Evolutionary conservation across 2,888 invertebrate species (phyloP).

Genomic region (Dorcus parallelipipedus): DNA sequence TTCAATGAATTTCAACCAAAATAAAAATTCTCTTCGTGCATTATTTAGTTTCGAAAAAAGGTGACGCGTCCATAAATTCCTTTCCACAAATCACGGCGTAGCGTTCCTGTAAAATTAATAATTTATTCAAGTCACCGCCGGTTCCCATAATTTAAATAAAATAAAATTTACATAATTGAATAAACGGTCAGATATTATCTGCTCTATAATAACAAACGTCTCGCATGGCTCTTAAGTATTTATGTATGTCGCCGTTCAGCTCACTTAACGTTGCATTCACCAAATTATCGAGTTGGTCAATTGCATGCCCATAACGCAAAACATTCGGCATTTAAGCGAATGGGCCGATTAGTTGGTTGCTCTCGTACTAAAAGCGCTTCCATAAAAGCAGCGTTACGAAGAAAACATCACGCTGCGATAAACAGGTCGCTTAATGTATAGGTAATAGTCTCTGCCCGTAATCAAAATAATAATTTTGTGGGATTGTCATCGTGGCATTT

Average conservation of each 20-base stretch:
- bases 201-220: too few species aligned
- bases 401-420: conserved; percentile 7
- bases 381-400: conserved; percentile 2
- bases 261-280: not conserved
- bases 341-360: not conserved
- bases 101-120: too few species aligned
- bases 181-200: conserved; percentile 2
- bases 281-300: not conserved
- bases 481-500: conserved; percentile 4
- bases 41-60: too few species aligned
- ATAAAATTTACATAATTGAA: conserved; percentile 1
- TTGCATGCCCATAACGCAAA: not conserved
- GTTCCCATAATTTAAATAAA: too few species aligned
- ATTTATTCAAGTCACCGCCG: too few species aligned
- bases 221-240: too few species aligned
- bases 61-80: too few species aligned
- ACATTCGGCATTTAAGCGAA: not conserved
- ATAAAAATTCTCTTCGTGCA: too few species aligned
- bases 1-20: too few species aligned
- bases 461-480: conserved; percentile 4
- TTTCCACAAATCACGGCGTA: too few species aligned
- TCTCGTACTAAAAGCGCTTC: not conserved
- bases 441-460: not conserved
- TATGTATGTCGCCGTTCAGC: not conserved
- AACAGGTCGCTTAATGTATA: conserved; percentile 6